phyloP scores from a whole-genome alignment of 1,140 invertebrate species.

The Brevipalpus yothersi region DNA sequence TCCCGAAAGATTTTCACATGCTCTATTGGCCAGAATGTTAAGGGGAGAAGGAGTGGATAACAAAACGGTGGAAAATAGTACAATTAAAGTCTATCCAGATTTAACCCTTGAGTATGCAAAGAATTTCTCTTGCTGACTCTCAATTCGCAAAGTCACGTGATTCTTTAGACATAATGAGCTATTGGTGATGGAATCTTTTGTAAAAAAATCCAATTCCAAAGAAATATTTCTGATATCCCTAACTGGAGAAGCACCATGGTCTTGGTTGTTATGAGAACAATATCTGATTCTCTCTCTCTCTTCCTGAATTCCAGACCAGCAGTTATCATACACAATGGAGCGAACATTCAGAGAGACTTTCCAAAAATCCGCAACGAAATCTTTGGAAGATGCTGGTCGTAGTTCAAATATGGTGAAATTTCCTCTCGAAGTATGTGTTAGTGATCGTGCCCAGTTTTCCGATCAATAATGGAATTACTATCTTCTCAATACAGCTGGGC shows the following conservation, averaged over 20 bases:
- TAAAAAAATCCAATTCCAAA: too few relatives aligned
- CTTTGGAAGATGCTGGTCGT: constrained; percentile 39
- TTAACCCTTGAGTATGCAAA: constrained; percentile 17
- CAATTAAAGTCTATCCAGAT: too few relatives aligned
- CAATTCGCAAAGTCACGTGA: too few relatives aligned
- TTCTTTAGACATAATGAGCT: too few relatives aligned
- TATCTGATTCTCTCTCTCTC: too few relatives aligned
- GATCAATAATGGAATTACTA: too few relatives aligned
- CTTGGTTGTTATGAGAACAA: too few relatives aligned
- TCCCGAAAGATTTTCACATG: constrained; percentile 56
- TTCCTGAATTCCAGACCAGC: constrained; percentile 47
- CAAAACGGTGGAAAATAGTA: constrained; percentile 42
- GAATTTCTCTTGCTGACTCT: too few relatives aligned
- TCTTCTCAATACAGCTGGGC: constrained; percentile 16
- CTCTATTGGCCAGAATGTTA: constrained; percentile 36
- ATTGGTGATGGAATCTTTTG: too few relatives aligned
- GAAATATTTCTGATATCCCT: too few relatives aligned
- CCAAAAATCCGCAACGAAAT: constrained; percentile 40
- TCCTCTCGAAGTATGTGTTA: constrained; percentile 37
- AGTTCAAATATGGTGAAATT: constrained; percentile 35
- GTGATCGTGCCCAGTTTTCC: not conserved
- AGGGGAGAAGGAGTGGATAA: constrained; percentile 41
- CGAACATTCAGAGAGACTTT: constrained; percentile 47
- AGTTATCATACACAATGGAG: constrained; percentile 50
- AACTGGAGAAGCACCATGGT: too few relatives aligned